Evolutionary conservation across 1,140 invertebrate species (phyloP).

Genomic region (Piezodorus guildinii): DNA sequence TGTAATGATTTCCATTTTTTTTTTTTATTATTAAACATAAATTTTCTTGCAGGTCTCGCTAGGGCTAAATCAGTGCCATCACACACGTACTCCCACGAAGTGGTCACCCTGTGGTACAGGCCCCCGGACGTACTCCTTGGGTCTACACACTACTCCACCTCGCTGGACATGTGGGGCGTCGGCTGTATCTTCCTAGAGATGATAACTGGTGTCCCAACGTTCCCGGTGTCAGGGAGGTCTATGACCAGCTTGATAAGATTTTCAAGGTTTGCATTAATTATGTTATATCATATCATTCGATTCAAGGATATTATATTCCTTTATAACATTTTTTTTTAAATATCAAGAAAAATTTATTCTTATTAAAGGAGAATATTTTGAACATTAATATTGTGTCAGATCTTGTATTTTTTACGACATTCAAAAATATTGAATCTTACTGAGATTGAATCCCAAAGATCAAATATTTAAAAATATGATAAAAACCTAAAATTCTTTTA

Average conservation of each 20-base stretch:
- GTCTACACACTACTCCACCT: constrained; percentile 90
- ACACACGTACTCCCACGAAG: constrained; percentile 93
- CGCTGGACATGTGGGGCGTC: constrained; percentile 94
- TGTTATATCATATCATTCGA: neutral
- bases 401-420: too few species aligned
- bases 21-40: too few species aligned
- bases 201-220: constrained; percentile 89
- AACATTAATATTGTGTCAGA: too few species aligned
- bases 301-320: too few species aligned
- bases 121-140: constrained; percentile 94
- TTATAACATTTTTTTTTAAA: too few species aligned
- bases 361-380: too few species aligned
- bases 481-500: too few species aligned
- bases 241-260: constrained; percentile 94
- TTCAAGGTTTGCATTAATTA: constrained; percentile 54
- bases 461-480: too few species aligned
- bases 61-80: constrained; percentile 93
- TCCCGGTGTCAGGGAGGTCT: constrained; percentile 87
- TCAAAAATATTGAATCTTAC: too few species aligned
- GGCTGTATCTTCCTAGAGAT: constrained; percentile 98
- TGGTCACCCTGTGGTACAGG: constrained; percentile 87
- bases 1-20: too few species aligned
- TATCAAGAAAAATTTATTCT: too few species aligned
- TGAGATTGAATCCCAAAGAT: too few species aligned
- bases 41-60: constrained; percentile 48